Conservation (phyloP, 2,113 vertebrate species). For the Ophthalmolycus amberensis region DNA sequence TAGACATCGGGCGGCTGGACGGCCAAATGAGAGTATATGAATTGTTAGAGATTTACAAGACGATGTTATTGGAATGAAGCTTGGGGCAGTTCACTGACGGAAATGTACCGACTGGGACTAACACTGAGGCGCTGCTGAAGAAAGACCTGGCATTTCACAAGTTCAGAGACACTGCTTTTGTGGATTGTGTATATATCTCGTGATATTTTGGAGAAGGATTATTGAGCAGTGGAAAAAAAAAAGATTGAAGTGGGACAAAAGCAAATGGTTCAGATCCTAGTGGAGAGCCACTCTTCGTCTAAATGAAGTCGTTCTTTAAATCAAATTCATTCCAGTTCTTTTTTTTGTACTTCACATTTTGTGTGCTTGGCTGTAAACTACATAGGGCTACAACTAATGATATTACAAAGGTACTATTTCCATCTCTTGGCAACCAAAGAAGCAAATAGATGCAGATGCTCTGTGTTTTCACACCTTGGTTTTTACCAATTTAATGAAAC, state of each 20-base stretch:
- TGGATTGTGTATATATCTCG: neutral
- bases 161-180: neutral
- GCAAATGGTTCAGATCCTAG: neutral
- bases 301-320: neutral
- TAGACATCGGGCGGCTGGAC: slow-evolving; percentile 43
- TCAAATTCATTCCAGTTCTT: neutral
- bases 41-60: slow-evolving; percentile 40
- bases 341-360: neutral
- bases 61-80: slow-evolving; percentile 34
- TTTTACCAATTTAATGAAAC: too few species aligned
- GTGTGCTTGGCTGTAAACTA: neutral
- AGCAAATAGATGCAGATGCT: too few species aligned
- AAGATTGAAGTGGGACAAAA: neutral
- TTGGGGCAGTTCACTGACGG: neutral
- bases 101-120: slow-evolving; percentile 3
- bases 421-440: too few species aligned
- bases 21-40: slow-evolving; percentile 36
- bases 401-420: too few species aligned
- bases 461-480: too few species aligned
- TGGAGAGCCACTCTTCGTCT: neutral
- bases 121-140: slow-evolving; percentile 1
- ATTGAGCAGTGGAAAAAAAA: neutral
- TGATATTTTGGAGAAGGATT: slow-evolving; percentile 17
- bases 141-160: slow-evolving; percentile 16
- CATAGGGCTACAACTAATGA: neutral